Evolutionary conservation across 2,888 invertebrate genomes (phyloP).

Genomic region (Zhuqinia jingwanae): DNA sequence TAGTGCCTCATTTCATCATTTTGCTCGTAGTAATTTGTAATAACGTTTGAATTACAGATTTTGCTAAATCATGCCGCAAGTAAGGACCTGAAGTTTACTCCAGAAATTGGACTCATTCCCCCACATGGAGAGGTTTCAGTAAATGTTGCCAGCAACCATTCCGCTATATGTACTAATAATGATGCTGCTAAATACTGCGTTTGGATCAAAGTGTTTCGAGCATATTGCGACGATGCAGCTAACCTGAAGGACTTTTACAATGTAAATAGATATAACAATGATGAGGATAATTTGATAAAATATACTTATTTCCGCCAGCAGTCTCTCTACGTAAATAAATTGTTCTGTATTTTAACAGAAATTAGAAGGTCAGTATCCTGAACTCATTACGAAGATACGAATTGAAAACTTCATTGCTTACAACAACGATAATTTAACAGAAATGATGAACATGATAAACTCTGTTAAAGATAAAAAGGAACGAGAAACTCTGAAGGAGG

Average conservation of each 20-base stretch:
- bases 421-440: constrained; percentile 10
- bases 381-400: constrained; percentile 3
- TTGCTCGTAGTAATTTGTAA: too few relatives aligned
- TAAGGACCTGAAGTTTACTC: background rate
- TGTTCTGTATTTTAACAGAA: too few relatives aligned
- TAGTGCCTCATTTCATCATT: too few relatives aligned
- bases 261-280: too few relatives aligned
- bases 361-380: constrained; percentile 36
- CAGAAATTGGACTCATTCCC: constrained; percentile 1
- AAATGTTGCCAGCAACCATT: background rate
- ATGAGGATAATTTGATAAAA: too few relatives aligned
- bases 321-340: too few relatives aligned
- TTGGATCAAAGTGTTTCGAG: constrained; percentile 3
- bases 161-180: too few relatives aligned
- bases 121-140: background rate
- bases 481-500: constrained; percentile 18
- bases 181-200: background rate
- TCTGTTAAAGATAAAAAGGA: background rate
- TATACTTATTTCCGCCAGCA: too few relatives aligned
- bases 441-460: constrained; percentile 7
- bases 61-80: background rate
- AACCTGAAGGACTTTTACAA: constrained; percentile 5
- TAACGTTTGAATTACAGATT: too few relatives aligned
- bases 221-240: background rate
- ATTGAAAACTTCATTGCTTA: constrained; percentile 11